These are phyloP conservation scores for Athripsodes cinereus DNA, from an alignment of 2,888 invertebrate genomes.

Conservation along the genomic window DNA sequence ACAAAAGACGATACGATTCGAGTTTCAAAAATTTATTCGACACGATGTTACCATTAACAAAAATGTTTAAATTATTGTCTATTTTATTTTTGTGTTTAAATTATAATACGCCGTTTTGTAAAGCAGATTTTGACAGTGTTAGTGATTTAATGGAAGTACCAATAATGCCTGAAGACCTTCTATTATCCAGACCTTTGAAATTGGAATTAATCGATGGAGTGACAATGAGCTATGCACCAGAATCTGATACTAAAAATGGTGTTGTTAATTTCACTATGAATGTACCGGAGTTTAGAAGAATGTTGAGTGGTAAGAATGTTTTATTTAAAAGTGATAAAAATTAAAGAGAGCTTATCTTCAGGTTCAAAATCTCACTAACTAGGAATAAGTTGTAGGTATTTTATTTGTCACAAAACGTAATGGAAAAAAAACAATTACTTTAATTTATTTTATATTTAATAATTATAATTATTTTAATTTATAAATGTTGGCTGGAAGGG, in stretches of 20 bases:
- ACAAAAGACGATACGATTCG: neutral
- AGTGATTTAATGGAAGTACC: neutral
- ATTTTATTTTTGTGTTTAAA: neutral
- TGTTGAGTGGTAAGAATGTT: neutral
- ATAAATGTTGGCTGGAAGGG: too few relatives aligned
- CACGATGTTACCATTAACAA: neutral
- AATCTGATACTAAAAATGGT: neutral
- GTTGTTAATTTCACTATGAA: slow-evolving; percentile 14
- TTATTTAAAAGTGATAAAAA: too few relatives aligned
- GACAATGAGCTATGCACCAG: slow-evolving; percentile 15
- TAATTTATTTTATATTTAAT: too few relatives aligned
- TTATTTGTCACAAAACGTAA: too few relatives aligned
- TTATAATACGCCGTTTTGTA: neutral
- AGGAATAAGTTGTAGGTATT: too few relatives aligned
- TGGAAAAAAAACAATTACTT: too few relatives aligned
- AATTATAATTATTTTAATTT: too few relatives aligned
- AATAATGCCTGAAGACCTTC: neutral
- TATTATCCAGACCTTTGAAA: neutral
- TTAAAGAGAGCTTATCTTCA: too few relatives aligned
- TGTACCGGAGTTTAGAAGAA: neutral
- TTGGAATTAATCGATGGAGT: slow-evolving; percentile 18
- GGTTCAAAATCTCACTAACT: too few relatives aligned
- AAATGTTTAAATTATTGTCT: neutral
- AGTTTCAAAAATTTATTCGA: neutral
- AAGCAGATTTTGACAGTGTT: neutral